Percentiles rank a stretch among this genome's conserved stretches.
Evolutionary conservation across 2,113 vertebrate species (phyloP).

Genomic region (Okapia johnstoni): DNA sequence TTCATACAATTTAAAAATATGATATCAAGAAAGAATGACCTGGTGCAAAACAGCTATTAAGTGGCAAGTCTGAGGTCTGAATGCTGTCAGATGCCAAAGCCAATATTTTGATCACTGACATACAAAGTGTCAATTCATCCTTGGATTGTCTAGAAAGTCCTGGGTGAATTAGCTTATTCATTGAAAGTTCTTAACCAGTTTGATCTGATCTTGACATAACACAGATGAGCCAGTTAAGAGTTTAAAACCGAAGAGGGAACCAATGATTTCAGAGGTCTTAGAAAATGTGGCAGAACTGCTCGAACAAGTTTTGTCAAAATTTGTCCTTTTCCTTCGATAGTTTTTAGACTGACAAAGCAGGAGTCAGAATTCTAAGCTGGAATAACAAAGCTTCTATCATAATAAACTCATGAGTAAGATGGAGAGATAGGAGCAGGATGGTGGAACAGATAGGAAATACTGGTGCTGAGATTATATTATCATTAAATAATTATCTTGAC

Average conservation of each 20-base stretch:
- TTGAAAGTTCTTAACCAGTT: not conserved
- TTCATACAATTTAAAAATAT: not conserved
- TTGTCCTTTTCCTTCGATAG: not conserved
- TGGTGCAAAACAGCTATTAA: not conserved
- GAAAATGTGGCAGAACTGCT: not conserved
- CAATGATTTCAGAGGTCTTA: conserved; percentile 27
- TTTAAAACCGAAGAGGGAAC: not conserved
- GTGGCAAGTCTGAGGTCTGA: not conserved
- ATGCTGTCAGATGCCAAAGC: not conserved
- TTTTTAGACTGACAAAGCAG: conserved; percentile 12
- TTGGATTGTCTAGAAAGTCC: not conserved
- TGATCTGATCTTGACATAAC: conserved; percentile 32
- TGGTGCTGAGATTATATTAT: not conserved
- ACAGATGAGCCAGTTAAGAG: not conserved
- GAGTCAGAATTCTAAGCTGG: not conserved
- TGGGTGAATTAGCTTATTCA: not conserved
- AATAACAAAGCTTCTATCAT: not conserved
- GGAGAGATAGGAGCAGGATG: not conserved
- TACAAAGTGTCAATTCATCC: not conserved
- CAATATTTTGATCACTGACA: not conserved
- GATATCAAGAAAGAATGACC: not conserved
- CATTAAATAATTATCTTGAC: not conserved
- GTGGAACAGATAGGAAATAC: not conserved
- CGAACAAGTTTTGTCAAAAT: conserved; percentile 36
- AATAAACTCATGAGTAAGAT: not conserved